Base-by-base conservation (phyloP, 1,140 invertebrate genomes). In the Cecropterus lyciades region DNA sequence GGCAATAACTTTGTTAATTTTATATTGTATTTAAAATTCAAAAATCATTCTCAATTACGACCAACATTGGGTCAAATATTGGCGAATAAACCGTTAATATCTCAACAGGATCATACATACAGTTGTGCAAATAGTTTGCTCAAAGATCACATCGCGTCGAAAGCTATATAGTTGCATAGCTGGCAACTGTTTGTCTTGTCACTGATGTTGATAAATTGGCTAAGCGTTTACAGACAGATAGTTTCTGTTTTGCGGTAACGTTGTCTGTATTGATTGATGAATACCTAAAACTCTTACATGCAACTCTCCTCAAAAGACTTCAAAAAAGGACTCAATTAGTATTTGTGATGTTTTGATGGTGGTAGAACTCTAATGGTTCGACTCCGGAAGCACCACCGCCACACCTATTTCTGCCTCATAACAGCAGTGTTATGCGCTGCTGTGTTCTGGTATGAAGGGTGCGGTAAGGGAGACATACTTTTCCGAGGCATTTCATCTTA, bases 71-170 rank as follows among this genome's bases (percentile, higher is more conserved):
- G 30, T 0, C 52, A 16, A 37, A 16, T 55, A 17, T 15, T 56
- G 20, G 40, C 15, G 15, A 56, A 51, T 24, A 84, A 85, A 84
- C 82, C 85, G 85, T 89, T 87, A 86, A 82, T 81, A 82, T 82
- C 76, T 87, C 82, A 74, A 78, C 80, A 73, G 74, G 79, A 83
- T 84, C 10, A 87, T 87, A 74, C 67, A 74, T 75, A 81, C 87
- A 92, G 87, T 92, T 92, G 89, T 89, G 87, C 89, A 92, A 92
- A 92, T 90, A 84, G 73, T 82, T 80, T 51, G 37, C 30, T 81
- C 79, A 75, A 74, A 73, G 69, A 83, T 82, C 80, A 80, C 69
- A 73, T 77, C 79, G 73, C 70, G 79, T 78, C 69, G 72, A 81
- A 70, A 79, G 72, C 67, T 85, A 57, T 84, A 77, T 72, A 56